A percentile compares a stretch with the other conserved stretches of the same genome.
phyloP scores from a whole-genome alignment of 2,888 invertebrate species.

The Drosophila limbata region DNA sequence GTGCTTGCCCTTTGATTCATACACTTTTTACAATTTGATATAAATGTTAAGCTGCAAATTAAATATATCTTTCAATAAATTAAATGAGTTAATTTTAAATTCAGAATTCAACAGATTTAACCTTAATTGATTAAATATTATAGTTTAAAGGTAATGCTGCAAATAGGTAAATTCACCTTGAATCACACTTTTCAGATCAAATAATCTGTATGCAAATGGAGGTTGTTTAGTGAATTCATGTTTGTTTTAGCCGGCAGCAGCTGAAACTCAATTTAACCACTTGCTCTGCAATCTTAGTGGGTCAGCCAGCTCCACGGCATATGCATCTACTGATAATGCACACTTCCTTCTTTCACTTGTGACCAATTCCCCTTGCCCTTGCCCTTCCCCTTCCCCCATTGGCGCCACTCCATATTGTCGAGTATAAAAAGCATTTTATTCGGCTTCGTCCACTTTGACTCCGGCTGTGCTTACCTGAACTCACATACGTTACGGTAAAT shows the following conservation, averaged over 20 bases:
- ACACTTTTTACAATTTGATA: too few relatives aligned
- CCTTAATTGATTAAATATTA: too few relatives aligned
- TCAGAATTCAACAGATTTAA: too few relatives aligned
- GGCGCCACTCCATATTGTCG: neutral
- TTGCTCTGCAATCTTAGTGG: constrained; percentile 36
- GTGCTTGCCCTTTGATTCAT: too few relatives aligned
- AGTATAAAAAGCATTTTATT: constrained; percentile 23
- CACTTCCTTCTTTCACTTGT: neutral
- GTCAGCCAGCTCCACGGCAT: constrained; percentile 38
- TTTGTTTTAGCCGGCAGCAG: constrained; percentile 14
- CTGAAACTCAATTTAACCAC: constrained; percentile 32
- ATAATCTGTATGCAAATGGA: constrained; percentile 17
- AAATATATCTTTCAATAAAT: too few relatives aligned
- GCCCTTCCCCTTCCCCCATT: neutral
- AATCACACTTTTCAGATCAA: constrained; percentile 10
- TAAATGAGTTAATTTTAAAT: too few relatives aligned
- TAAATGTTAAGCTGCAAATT: too few relatives aligned
- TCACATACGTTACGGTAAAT: constrained; percentile 52
- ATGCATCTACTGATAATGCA: constrained; percentile 31
- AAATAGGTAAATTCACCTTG: constrained; percentile 1
- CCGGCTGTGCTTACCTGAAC: constrained; percentile 44
- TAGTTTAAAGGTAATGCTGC: neutral
- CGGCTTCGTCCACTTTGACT: constrained; percentile 26
- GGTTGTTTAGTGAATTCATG: constrained; percentile 13
- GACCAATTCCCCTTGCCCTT: neutral